Conservation (phyloP, 2,113 vertebrate genomes). For the Labeo rohita region DNA sequence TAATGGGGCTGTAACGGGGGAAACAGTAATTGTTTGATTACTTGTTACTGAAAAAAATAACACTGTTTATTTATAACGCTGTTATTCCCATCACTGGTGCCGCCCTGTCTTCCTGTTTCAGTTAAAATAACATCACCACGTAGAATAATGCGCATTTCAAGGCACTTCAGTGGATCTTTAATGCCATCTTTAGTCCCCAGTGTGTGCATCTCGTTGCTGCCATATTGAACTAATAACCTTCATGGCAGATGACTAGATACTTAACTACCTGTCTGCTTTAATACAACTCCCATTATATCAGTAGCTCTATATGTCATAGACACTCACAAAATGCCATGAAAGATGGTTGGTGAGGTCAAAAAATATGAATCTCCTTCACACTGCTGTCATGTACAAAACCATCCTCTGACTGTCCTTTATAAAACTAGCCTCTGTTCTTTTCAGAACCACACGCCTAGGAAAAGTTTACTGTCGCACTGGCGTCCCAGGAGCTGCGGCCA, state of each 20-base stretch:
- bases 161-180: too few relatives aligned
- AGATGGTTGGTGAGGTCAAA: not conserved
- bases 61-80: too few relatives aligned
- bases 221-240: not conserved
- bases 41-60: too few relatives aligned
- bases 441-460: slow-evolving; percentile 22
- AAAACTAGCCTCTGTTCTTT: not conserved
- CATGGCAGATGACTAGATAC: not conserved
- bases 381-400: not conserved
- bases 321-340: not conserved
- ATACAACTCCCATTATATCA: not conserved
- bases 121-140: too few relatives aligned
- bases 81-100: too few relatives aligned
- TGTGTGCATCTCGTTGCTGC: not conserved
- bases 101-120: too few relatives aligned
- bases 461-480: not conserved
- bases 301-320: not conserved
- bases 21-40: too few relatives aligned
- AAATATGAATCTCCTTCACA: not conserved
- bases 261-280: not conserved
- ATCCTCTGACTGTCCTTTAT: not conserved
- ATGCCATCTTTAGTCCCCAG: not conserved
- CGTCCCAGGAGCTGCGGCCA: not conserved
- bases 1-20: too few relatives aligned
- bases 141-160: too few relatives aligned